Conservation (phyloP, 2,888 invertebrate species). For the Neoascia interrupta region DNA sequence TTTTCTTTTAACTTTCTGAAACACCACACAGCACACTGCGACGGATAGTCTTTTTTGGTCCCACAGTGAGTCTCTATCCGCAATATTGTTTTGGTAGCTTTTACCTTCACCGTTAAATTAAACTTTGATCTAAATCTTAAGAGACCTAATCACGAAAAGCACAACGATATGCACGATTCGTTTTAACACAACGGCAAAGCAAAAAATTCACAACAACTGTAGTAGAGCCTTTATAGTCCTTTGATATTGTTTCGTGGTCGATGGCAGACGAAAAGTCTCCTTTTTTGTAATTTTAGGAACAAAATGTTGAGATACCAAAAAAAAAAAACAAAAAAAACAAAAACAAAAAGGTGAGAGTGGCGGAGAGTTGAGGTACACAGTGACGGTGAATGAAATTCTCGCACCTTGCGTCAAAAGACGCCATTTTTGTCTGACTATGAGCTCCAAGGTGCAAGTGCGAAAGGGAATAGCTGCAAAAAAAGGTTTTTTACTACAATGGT, state of each 20-base stretch:
- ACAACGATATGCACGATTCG: conserved; percentile 33
- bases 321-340: no score
- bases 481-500: conserved; percentile 3
- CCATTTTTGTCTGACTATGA: conserved; percentile 63
- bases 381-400: conserved; percentile 45
- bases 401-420: conserved; percentile 52
- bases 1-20: background rate
- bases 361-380: conserved; percentile 24
- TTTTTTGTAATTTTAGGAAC: conserved; percentile 12
- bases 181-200: conserved; percentile 12
- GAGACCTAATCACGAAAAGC: conserved; percentile 42
- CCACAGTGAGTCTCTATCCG: background rate
- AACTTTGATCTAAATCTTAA: conserved; percentile 64
- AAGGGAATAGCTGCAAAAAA: conserved; percentile 18
- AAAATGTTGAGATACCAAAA: no score
- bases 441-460: conserved; percentile 33
- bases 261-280: conserved; percentile 32
- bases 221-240: conserved; percentile 41
- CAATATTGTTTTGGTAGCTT: background rate
- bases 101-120: conserved; percentile 39
- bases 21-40: background rate
- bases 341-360: conserved; percentile 29
- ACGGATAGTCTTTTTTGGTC: background rate
- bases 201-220: no score
- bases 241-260: conserved; percentile 19